These are phyloP conservation scores for Forpus xanthops DNA, from an alignment of 2,797 vertebrate genomes.

Conservation along the genomic window DNA sequence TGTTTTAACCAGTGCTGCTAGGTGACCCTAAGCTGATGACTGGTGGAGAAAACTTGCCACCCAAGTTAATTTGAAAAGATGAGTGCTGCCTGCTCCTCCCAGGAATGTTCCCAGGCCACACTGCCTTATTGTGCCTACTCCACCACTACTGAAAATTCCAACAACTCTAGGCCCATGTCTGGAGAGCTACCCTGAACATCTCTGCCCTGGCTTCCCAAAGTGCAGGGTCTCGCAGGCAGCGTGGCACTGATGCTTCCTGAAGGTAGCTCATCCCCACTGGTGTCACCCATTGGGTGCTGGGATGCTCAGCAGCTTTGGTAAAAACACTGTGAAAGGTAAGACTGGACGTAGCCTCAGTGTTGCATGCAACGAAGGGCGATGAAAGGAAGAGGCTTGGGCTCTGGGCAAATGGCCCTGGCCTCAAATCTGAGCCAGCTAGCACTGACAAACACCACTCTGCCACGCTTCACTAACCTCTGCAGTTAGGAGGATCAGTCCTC, in stretches of 20 bases:
- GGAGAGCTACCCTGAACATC: not conserved
- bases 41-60: fast-evolving
- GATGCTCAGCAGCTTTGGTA: not conserved
- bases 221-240: fast-evolving
- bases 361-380: fast-evolving
- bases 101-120: not conserved
- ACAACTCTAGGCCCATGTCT: not conserved
- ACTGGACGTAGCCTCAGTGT: not conserved
- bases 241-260: not conserved
- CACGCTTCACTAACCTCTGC: not conserved
- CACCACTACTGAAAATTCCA: not conserved
- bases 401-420: not conserved
- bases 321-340: not conserved
- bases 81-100: not conserved
- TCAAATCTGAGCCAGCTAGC: not conserved
- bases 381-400: not conserved
- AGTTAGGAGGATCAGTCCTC: not conserved
- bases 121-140: not conserved
- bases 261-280: not conserved
- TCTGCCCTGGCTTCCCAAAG: not conserved
- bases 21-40: fast-evolving
- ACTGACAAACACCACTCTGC: not conserved
- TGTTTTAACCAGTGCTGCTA: not conserved
- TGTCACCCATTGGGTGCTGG: not conserved
- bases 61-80: not conserved